These are phyloP conservation scores for Crotalus horridus DNA, from an alignment of 2,113 vertebrate genomes.

Conservation along the genomic window DNA sequence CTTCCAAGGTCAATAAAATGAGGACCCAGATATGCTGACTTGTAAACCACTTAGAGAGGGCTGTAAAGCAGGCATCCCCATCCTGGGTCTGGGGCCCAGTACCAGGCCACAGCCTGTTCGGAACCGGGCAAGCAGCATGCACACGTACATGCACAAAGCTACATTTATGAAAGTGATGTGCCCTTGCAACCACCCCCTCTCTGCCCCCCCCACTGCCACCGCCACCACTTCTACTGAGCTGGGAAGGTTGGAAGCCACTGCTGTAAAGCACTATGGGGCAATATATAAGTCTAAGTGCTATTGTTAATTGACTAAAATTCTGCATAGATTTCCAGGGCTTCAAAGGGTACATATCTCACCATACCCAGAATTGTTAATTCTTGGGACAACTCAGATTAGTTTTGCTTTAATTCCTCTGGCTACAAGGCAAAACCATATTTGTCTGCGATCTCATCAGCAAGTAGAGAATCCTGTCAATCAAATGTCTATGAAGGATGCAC, in stretches of 20 bases:
- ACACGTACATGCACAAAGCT: neutral
- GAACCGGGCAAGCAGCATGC: neutral
- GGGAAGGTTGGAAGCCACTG: neutral
- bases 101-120: neutral
- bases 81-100: neutral
- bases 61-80: neutral
- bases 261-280: neutral
- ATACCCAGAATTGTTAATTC: neutral
- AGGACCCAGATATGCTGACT: neutral
- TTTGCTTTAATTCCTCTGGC: neutral
- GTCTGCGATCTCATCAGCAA: neutral
- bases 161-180: neutral
- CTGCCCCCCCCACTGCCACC: neutral
- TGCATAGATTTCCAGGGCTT: neutral
- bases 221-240: fast-evolving
- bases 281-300: neutral
- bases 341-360: neutral
- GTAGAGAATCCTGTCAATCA: neutral
- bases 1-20: neutral
- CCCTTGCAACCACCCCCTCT: neutral
- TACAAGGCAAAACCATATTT: neutral
- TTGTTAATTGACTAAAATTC: neutral
- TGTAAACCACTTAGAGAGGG: neutral
- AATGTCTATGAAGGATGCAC: neutral
- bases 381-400: neutral